These are phyloP conservation scores for Brachyptera risi DNA, from an alignment of 2,888 invertebrate genomes.

Conservation along the genomic window DNA sequence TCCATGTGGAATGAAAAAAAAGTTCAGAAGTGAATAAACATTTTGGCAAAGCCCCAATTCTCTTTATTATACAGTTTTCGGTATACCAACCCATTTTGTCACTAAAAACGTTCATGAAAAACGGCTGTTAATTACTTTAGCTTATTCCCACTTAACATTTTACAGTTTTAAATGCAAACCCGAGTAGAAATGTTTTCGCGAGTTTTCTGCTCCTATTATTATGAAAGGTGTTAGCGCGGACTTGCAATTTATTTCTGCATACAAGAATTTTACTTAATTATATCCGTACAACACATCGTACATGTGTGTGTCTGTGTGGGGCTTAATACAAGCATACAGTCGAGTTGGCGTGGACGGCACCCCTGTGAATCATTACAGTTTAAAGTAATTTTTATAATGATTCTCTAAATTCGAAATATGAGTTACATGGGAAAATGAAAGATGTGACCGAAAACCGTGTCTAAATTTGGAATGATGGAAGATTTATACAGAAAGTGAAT, in stretches of 20 bases:
- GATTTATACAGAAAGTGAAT: no score
- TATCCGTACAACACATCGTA: no score
- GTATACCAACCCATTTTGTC: no score
- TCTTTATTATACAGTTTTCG: no score
- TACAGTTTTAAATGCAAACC: slow-evolving; percentile 5
- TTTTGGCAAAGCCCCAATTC: no score
- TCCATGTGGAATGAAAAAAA: no score
- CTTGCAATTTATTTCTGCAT: slow-evolving; percentile 14
- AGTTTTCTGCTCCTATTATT: neutral
- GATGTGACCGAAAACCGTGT: no score
- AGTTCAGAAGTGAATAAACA: no score
- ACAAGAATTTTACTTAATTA: slow-evolving; percentile 20
- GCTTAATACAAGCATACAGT: neutral
- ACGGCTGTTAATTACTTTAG: slow-evolving; percentile 12
- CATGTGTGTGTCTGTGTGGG: no score
- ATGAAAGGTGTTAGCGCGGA: neutral
- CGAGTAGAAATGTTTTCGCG: neutral
- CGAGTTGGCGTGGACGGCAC: neutral
- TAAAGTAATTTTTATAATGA: slow-evolving; percentile 17
- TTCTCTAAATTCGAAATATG: neutral
- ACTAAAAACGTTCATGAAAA: slow-evolving; percentile 1
- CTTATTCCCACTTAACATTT: slow-evolving; percentile 1
- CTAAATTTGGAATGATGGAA: no score
- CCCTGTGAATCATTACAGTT: slow-evolving; percentile 4
- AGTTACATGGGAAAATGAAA: neutral